These are phyloP conservation scores for Pterostichus madidus DNA, from an alignment of 2,888 invertebrate genomes.

Conservation along the genomic window DNA sequence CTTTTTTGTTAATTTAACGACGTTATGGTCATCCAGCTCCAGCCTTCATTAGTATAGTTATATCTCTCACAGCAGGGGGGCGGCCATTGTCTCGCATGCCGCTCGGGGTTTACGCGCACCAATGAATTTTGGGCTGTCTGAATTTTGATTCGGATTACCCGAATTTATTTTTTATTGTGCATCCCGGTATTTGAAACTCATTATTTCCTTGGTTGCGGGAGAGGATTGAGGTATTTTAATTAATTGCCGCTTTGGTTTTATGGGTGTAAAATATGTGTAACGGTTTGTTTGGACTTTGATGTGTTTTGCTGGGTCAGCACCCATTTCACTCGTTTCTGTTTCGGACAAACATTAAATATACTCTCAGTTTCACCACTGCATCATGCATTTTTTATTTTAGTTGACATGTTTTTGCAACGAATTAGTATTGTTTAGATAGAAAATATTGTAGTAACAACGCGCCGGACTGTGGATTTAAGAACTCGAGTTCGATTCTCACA, in stretches of 20 bases:
- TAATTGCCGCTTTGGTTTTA: slow-evolving; percentile 28
- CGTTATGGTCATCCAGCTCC: background rate
- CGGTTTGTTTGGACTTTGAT: slow-evolving; percentile 20
- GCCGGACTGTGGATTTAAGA: too few relatives aligned
- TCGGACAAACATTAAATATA: background rate
- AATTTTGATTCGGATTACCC: slow-evolving; percentile 43
- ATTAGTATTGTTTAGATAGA: too few relatives aligned
- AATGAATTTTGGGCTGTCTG: slow-evolving; percentile 46
- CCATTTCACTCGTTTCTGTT: background rate
- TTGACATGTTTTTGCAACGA: too few relatives aligned
- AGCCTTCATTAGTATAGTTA: slow-evolving; percentile 49
- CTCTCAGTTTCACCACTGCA: too few relatives aligned
- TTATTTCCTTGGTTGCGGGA: slow-evolving; percentile 36
- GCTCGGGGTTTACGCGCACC: background rate
- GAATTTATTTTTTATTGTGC: slow-evolving; percentile 55
- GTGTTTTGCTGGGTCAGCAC: background rate
- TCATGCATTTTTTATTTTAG: too few relatives aligned
- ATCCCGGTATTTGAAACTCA: slow-evolving; percentile 49
- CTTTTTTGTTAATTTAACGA: slow-evolving; percentile 51
- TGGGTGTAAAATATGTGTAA: slow-evolving; percentile 43
- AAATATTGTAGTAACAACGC: too few relatives aligned
- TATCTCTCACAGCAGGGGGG: slow-evolving; percentile 52
- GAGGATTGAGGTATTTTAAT: slow-evolving; percentile 34
- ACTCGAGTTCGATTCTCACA: too few relatives aligned
- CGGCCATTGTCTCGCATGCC: slow-evolving; percentile 31